Evolutionary conservation across 2,113 vertebrate genomes (phyloP).

Genomic region (Eptatretus burgeri): DNA sequence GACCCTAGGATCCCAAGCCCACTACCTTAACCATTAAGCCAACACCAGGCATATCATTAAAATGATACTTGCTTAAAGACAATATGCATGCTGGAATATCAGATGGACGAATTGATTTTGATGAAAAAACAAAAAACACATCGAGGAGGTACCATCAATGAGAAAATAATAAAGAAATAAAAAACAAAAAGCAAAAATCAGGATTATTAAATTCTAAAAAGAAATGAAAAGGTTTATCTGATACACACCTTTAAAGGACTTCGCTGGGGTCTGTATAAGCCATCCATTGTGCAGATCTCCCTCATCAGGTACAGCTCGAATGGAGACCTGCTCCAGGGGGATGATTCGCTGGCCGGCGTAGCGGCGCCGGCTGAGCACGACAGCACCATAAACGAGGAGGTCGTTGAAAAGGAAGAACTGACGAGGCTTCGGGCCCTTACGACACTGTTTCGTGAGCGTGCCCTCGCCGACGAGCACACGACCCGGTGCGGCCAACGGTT

Average conservation of each 20-base stretch:
- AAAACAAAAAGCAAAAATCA: too few relatives aligned
- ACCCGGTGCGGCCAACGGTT: slow-evolving; percentile 20
- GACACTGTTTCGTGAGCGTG: slow-evolving; percentile 41
- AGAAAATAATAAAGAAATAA: too few relatives aligned
- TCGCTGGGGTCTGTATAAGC: slow-evolving; percentile 50
- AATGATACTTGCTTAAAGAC: too few relatives aligned
- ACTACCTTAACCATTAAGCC: too few relatives aligned
- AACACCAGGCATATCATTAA: too few relatives aligned
- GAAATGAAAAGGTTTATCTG: not conserved
- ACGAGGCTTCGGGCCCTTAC: slow-evolving; percentile 32
- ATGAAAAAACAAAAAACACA: too few relatives aligned
- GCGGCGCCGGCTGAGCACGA: slow-evolving; percentile 30
- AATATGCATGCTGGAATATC: too few relatives aligned
- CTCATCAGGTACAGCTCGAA: slow-evolving; percentile 33
- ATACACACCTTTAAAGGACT: slow-evolving; percentile 35
- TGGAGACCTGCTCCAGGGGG: slow-evolving; percentile 36
- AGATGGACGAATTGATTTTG: too few relatives aligned
- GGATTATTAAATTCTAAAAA: too few relatives aligned
- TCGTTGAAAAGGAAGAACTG: slow-evolving; percentile 68
- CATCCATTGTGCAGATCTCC: slow-evolving; percentile 41
- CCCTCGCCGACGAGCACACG: slow-evolving; percentile 57
- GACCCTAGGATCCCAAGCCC: too few relatives aligned
- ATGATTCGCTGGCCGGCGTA: slow-evolving; percentile 42
- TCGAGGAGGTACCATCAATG: too few relatives aligned
- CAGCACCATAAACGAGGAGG: slow-evolving; percentile 48